phyloP scores from a whole-genome alignment of 2,888 invertebrate genomes.

The Sphaerophoria taeniata region DNA sequence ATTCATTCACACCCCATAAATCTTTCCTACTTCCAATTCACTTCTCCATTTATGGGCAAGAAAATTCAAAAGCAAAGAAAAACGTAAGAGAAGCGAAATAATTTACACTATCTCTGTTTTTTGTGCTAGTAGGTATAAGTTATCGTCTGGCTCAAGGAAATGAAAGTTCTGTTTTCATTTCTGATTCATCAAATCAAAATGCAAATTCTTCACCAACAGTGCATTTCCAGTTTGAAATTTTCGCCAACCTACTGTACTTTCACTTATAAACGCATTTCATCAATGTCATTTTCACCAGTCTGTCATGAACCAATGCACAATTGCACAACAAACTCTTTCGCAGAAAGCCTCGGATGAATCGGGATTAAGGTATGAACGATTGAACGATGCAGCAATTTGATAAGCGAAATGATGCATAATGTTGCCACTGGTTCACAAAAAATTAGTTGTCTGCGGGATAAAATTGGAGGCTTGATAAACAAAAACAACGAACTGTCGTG shows the following conservation, averaged over 20 bases:
- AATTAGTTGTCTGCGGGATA: conserved; percentile 4
- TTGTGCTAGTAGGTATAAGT: no score
- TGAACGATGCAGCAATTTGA: conserved; percentile 45
- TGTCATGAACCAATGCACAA: not conserved
- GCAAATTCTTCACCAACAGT: conserved; percentile 60
- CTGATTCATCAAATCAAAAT: conserved; percentile 71
- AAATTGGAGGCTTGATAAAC: conserved; percentile 26
- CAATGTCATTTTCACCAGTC: no score
- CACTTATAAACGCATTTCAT: conserved; percentile 72
- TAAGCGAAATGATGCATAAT: conserved; percentile 32
- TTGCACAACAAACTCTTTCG: not conserved
- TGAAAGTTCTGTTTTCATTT: no score
- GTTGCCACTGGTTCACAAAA: not conserved
- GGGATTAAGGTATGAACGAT: conserved; percentile 9
- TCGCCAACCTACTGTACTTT: conserved; percentile 69
- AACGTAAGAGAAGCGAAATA: conserved; percentile 3
- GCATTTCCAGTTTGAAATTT: conserved; percentile 58
- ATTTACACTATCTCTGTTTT: not conserved
- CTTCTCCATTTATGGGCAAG: conserved; percentile 63
- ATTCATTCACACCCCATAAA: conserved; percentile 66
- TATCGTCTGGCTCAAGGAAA: not conserved
- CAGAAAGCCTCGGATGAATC: not conserved
- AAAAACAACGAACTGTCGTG: conserved; percentile 34
- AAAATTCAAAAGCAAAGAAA: conserved; percentile 40
- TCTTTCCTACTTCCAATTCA: conserved; percentile 56